phyloP scores from a whole-genome alignment of 1,140 invertebrate species.

The Holcopasites calliopsidis region DNA sequence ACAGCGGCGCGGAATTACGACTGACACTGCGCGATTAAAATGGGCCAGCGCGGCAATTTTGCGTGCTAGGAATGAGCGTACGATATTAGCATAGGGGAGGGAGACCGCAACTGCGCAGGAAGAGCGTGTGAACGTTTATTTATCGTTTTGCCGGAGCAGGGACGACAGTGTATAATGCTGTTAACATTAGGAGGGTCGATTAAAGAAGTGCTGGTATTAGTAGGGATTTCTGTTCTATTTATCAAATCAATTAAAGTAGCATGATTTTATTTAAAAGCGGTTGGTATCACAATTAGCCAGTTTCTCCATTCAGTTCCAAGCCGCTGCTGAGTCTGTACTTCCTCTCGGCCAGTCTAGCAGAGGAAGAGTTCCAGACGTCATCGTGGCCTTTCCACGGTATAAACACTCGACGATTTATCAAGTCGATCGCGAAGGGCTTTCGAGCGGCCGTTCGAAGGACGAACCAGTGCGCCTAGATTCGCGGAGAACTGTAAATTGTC shows the following conservation, averaged over 20 bases:
- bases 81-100: conserved; percentile 47
- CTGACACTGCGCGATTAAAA: conserved; percentile 50
- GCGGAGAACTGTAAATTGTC: conserved; percentile 56
- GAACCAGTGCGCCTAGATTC: background rate
- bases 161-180: no score
- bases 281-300: no score
- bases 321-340: no score
- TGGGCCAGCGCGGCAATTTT: conserved; percentile 45
- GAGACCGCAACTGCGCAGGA: background rate
- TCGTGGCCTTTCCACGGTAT: conserved; percentile 10
- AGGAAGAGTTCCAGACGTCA: background rate
- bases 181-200: background rate
- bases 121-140: conserved; percentile 42
- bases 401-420: conserved; percentile 39
- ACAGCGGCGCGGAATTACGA: conserved; percentile 48
- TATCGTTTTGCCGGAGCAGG: conserved; percentile 10
- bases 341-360: background rate
- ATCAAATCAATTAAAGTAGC: no score
- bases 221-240: no score
- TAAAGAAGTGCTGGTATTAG: no score
- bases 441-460: conserved; percentile 18
- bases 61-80: conserved; percentile 34
- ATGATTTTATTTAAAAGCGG: no score
- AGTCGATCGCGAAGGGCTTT: conserved; percentile 30
- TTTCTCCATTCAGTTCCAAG: no score